These are phyloP conservation scores for Aporophyla nigra DNA, from an alignment of 2,888 invertebrate genomes.

Conservation along the genomic window DNA sequence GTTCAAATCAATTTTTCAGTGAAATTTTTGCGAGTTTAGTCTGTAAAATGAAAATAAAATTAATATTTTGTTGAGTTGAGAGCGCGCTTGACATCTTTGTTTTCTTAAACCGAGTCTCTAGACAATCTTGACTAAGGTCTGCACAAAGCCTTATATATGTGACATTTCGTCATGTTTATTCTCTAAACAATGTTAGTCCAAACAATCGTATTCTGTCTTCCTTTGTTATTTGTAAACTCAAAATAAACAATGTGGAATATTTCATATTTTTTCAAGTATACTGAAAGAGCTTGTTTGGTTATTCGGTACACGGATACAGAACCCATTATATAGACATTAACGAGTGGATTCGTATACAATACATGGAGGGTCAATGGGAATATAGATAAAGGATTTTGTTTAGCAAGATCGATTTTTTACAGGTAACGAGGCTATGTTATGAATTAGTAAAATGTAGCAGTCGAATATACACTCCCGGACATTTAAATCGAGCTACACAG, in stretches of 20 bases:
- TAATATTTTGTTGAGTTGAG: background rate
- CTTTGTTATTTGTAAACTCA: conserved; percentile 40
- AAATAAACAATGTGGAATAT: conserved; percentile 31
- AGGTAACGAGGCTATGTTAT: background rate
- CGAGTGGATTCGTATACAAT: conserved; percentile 40
- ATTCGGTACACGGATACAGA: conserved; percentile 30
- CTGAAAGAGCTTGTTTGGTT: conserved; percentile 35
- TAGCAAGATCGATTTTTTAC: background rate
- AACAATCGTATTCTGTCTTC: conserved; percentile 25
- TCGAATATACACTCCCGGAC: background rate
- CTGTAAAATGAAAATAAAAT: too few species aligned
- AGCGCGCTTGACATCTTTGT: background rate
- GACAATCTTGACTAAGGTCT: background rate
- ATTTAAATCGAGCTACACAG: too few species aligned
- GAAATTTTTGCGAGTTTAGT: background rate
- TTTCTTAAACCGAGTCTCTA: background rate
- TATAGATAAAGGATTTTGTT: conserved; percentile 32
- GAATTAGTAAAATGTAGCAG: conserved; percentile 12
- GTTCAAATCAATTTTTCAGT: background rate
- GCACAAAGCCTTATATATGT: conserved; percentile 11
- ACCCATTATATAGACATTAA: conserved; percentile 45
- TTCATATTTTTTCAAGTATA: conserved; percentile 28
- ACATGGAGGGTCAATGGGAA: conserved; percentile 49
- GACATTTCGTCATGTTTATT: conserved; percentile 37
- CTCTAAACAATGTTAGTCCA: conserved; percentile 37